phyloP scores from a whole-genome alignment of 2,888 invertebrate species.

The Saturnia japonica region DNA sequence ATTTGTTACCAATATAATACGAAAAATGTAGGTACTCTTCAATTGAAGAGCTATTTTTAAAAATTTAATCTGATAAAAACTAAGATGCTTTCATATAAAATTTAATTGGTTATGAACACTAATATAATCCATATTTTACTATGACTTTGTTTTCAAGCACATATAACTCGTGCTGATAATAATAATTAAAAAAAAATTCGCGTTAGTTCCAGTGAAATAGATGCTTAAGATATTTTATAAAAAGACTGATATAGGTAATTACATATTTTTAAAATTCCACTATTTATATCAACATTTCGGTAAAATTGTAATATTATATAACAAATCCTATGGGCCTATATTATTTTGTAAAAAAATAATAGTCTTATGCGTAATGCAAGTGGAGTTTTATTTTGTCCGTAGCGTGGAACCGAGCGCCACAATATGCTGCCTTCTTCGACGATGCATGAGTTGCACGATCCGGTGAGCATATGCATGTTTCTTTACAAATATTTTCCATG shows the following conservation, averaged over 20 bases:
- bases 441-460: conserved; percentile 82
- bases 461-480: conserved; percentile 67
- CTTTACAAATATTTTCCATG: conserved; percentile 47
- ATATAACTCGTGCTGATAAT: too few species aligned
- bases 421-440: conserved; percentile 78
- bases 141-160: too few species aligned
- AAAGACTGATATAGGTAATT: too few species aligned
- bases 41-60: too few species aligned
- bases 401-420: conserved; percentile 79
- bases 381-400: conserved; percentile 21
- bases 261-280: background rate
- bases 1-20: too few species aligned
- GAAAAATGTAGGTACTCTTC: too few species aligned
- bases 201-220: background rate
- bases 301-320: background rate
- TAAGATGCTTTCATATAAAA: too few species aligned
- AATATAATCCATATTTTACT: too few species aligned
- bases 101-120: too few species aligned
- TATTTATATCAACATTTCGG: background rate
- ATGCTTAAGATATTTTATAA: too few species aligned
- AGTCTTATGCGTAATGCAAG: background rate
- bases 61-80: too few species aligned
- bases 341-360: background rate
- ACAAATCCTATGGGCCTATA: background rate
- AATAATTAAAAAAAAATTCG: too few species aligned